Conservation (phyloP, 35 echinoderm and acorn worm genomes). For the Lytechinus variegatus region DNA sequence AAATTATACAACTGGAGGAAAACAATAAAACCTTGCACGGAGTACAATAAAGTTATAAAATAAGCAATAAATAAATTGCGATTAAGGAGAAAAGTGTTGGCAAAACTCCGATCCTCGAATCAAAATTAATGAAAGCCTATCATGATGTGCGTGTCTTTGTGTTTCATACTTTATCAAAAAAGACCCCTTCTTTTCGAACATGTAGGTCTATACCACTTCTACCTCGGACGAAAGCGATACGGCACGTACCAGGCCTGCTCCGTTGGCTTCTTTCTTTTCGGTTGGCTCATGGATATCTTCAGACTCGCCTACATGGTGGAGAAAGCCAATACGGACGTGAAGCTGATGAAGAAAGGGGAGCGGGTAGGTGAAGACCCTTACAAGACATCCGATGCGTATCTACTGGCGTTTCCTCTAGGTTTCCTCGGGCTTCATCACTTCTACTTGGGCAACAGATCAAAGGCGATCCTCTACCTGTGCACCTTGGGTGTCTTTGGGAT, state of each 20-base stretch:
- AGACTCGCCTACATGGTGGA: conserved; percentile 23
- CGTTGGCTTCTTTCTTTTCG: conserved; percentile 5
- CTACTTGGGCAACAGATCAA: conserved; percentile 59
- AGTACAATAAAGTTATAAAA: too few species aligned
- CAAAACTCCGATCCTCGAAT: too few species aligned
- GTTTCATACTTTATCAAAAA: neutral
- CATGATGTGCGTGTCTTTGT: too few species aligned
- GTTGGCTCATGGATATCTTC: conserved; percentile 26
- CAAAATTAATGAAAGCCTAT: too few species aligned
- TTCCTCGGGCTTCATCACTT: conserved; percentile 73
- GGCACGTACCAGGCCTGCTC: neutral
- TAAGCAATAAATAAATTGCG: too few species aligned
- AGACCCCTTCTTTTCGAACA: too few species aligned
- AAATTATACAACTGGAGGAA: too few species aligned
- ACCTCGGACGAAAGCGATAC: conserved; percentile 23
- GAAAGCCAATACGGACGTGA: conserved; percentile 28
- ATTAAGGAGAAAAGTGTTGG: too few species aligned
- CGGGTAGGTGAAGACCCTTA: conserved; percentile 29
- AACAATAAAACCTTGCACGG: too few species aligned
- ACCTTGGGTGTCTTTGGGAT: conserved; percentile 71
- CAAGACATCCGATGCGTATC: conserved; percentile 60
- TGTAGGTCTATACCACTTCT: conserved; percentile 35
- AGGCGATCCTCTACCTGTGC: conserved; percentile 65
- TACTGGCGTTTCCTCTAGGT: conserved; percentile 63
- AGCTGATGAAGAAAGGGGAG: neutral